These are phyloP conservation scores for Lycocerus yunnanus DNA, from an alignment of 2,888 invertebrate species.

Conservation along the genomic window DNA sequence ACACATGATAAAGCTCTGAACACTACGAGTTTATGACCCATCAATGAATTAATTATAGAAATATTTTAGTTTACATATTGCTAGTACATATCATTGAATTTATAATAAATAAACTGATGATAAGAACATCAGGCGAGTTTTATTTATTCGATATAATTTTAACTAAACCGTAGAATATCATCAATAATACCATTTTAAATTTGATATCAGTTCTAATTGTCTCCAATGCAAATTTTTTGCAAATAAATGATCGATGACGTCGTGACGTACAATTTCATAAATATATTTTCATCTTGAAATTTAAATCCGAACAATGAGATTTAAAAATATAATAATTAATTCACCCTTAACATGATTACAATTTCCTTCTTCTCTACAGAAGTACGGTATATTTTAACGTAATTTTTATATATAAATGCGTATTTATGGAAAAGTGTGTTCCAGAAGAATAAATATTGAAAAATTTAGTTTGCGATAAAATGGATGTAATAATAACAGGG, in stretches of 20 bases:
- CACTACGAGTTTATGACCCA: not conserved
- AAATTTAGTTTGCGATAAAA: not conserved
- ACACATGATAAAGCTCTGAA: not conserved
- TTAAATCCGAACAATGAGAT: not conserved
- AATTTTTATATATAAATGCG: not conserved
- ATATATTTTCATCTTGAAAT: not conserved
- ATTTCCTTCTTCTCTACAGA: not conserved
- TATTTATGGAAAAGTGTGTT: not conserved
- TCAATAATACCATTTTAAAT: not conserved
- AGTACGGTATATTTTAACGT: not conserved
- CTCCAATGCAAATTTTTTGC: not conserved
- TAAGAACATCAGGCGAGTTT: constrained; percentile 27
- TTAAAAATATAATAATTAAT: not conserved
- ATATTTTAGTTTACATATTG: not conserved
- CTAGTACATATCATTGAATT: not conserved
- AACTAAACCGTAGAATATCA: not conserved
- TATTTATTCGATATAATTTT: constrained; percentile 20
- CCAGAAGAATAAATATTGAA: not conserved
- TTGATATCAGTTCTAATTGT: not conserved
- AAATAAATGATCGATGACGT: not conserved
- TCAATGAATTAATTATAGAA: not conserved
- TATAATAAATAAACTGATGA: constrained; percentile 14
- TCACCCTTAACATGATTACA: not conserved
- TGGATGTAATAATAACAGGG: not conserved
- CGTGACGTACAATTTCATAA: not conserved